These are phyloP conservation scores for Drosophila parthenogenetica DNA, from an alignment of 2,888 invertebrate species.

Conservation along the genomic window DNA sequence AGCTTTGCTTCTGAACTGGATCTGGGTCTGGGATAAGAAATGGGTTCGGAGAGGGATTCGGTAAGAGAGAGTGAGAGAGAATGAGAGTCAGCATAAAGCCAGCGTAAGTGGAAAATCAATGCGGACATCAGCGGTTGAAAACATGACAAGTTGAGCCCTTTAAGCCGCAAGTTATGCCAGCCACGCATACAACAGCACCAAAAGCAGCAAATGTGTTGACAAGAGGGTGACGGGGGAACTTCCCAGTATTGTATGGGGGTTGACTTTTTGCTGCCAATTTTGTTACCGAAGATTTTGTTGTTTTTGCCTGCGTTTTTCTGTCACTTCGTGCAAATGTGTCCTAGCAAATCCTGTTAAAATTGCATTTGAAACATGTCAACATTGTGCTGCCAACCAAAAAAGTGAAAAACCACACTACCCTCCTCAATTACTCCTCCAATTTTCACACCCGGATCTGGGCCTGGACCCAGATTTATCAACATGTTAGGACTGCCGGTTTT, in stretches of 20 bases:
- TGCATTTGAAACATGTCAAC: slow-evolving; percentile 80
- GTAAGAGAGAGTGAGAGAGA: not conserved
- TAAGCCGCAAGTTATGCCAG: slow-evolving; percentile 82
- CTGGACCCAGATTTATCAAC: slow-evolving; percentile 19
- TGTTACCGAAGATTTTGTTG: slow-evolving; percentile 18
- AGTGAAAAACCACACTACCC: slow-evolving; percentile 37
- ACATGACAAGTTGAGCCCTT: slow-evolving; percentile 83
- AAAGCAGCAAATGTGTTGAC: slow-evolving; percentile 33
- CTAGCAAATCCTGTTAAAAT: slow-evolving; percentile 80
- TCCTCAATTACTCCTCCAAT: slow-evolving; percentile 4
- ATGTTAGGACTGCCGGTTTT: slow-evolving; percentile 38
- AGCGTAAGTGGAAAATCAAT: slow-evolving; percentile 72
- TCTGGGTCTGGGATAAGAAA: slow-evolving; percentile 12
- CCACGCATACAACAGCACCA: slow-evolving; percentile 63
- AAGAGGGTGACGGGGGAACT: slow-evolving; percentile 22
- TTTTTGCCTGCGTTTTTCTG: slow-evolving; percentile 74
- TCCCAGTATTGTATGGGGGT: slow-evolving; percentile 47
- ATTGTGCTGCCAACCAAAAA: slow-evolving; percentile 57
- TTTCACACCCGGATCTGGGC: slow-evolving; percentile 8
- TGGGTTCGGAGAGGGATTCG: slow-evolving; percentile 33
- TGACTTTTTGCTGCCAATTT: slow-evolving; percentile 60
- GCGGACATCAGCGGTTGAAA: slow-evolving; percentile 73
- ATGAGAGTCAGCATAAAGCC: slow-evolving; percentile 28
- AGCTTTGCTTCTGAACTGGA: slow-evolving; percentile 6
- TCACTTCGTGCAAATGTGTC: slow-evolving; percentile 79